A percentile compares a stretch with the other conserved stretches of the same genome.
These are phyloP conservation scores for Rhogogaster chlorosoma DNA, from an alignment of 2,888 invertebrate species.

Conservation along the genomic window DNA sequence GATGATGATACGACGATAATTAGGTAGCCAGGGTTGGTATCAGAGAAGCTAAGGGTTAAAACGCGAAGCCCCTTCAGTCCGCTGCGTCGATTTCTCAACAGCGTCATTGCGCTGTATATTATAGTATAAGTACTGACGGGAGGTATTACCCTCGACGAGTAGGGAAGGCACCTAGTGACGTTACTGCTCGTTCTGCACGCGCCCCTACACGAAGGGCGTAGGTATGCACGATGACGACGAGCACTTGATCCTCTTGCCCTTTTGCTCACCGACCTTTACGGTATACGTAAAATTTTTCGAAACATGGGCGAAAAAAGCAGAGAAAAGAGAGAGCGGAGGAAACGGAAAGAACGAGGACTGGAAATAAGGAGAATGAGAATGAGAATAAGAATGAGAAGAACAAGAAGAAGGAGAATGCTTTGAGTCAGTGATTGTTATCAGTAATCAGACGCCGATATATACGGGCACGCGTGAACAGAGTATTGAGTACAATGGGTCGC, in stretches of 20 bases:
- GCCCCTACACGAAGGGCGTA: not conserved
- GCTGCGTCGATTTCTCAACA: slow-evolving; percentile 41
- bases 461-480: slow-evolving; percentile 42
- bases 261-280: not conserved
- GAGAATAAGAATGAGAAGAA: not conserved
- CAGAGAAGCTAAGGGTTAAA: slow-evolving; percentile 12
- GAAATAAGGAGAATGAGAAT: not conserved
- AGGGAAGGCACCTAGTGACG: slow-evolving; percentile 50
- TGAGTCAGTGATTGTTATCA: slow-evolving; percentile 26
- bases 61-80: slow-evolving; percentile 32
- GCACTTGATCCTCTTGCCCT: slow-evolving; percentile 37
- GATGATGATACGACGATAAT: slow-evolving; percentile 28
- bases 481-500: slow-evolving; percentile 31
- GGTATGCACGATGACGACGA: not conserved
- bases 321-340: not conserved
- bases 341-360: not conserved
- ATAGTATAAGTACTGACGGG: slow-evolving; percentile 48
- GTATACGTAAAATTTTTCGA: not conserved
- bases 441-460: slow-evolving; percentile 31
- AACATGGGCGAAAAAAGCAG: not conserved
- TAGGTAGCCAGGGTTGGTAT: slow-evolving; percentile 45
- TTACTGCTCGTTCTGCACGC: not conserved
- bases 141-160: slow-evolving; percentile 53
- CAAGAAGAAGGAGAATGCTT: not conserved
- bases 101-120: slow-evolving; percentile 25